Base-by-base conservation (phyloP, 2,113 vertebrate species). In the Catharus minimus region DNA sequence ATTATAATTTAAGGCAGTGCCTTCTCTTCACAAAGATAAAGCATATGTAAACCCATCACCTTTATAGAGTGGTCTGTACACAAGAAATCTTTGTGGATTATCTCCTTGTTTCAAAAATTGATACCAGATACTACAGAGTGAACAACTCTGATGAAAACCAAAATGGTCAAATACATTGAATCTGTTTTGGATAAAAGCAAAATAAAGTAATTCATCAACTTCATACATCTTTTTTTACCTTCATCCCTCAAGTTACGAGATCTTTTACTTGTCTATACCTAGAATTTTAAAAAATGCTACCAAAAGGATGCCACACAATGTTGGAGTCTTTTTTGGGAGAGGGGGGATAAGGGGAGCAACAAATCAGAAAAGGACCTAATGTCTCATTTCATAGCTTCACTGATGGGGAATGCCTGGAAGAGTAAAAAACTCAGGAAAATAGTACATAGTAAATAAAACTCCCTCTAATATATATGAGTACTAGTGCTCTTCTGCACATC, bases 291-390 rank as follows among this genome's bases (percentile, higher is more conserved):
- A 20, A 28, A 49, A 50, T 74, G 2, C 5, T 32, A 57, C 20
- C 9, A 15, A 79, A 60, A 30, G 26, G 6, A 36, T 38, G 11
- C 12, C 8, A 33, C 5, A 26, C 4, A 44, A 72, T 27, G 4
- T 28, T 58, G 15, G 18, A 18, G 9, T 11, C 3, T 20, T 46
- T 38, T 6, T 15, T 0, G 3, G 1, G 5, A 6, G 9, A 12
- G 3, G 24, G 3, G 5, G 11, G 5, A 20, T 50, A 73, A 58
- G 2, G 0, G 5, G 9, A 74, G 10, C 2, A 75, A 27, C 10
- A 82, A 60, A 13, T 56, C 53, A 8, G 41, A 84, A 52, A 33
- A 68, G 28, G 8, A 68, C 41, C 17, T 38, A 41, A 39, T 10
- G 7, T 41, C 10, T 72, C 18, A 56, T 64, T 33, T 85, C 50